A percentile compares a stretch with the other conserved stretches of the same genome.
These are phyloP conservation scores for Eupsittula cactorum DNA, from an alignment of 2,113 vertebrate genomes.

Conservation along the genomic window DNA sequence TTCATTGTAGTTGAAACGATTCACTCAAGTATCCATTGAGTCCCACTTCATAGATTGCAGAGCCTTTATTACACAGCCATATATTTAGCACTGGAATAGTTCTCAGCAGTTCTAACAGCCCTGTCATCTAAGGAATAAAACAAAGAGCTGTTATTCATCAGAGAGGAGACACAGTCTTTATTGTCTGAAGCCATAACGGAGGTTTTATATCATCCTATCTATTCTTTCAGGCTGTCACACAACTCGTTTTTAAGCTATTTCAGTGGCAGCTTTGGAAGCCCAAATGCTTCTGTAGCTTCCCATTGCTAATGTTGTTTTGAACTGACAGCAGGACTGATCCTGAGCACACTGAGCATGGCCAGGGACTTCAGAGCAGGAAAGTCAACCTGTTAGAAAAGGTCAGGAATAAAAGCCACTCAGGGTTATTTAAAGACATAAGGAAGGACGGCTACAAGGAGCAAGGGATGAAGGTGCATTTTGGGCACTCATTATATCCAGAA, in stretches of 20 bases:
- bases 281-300: not conserved
- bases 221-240: constrained; percentile 3
- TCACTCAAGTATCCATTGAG: constrained; percentile 53
- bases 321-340: not conserved
- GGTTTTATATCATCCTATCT: constrained; percentile 12
- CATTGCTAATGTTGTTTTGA: not conserved
- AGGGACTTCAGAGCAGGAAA: not conserved
- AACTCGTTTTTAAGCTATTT: constrained; percentile 19
- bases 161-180: constrained; percentile 41
- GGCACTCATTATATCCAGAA: not conserved
- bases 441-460: not conserved
- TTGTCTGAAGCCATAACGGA: constrained; percentile 30
- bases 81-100: constrained; percentile 35
- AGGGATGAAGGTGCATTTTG: not conserved
- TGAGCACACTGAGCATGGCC: rapidly evolving
- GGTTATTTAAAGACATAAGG: not conserved
- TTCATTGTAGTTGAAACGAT: constrained; percentile 30
- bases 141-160: constrained; percentile 65
- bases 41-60: constrained; percentile 47
- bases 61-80: constrained; percentile 43
- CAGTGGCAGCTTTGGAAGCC: not conserved
- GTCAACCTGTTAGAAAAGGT: not conserved
- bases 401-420: not conserved
- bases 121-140: constrained; percentile 53
- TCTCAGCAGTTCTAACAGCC: constrained; percentile 24